Percentiles rank a stretch among this genome's conserved stretches.
phyloP scores from a whole-genome alignment of 1,140 invertebrate genomes.

The Vanessa tameamea region DNA sequence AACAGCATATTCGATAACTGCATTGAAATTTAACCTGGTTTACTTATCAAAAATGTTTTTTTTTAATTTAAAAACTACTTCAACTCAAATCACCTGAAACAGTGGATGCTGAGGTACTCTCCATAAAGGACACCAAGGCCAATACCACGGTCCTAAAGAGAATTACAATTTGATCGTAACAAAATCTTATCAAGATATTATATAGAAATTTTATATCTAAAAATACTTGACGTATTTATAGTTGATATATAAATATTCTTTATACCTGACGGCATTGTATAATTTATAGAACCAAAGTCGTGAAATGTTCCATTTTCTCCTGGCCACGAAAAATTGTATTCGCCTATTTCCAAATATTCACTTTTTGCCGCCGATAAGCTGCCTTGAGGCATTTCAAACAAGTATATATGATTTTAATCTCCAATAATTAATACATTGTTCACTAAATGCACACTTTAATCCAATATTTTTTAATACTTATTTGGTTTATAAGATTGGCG shows the following conservation, averaged over 20 bases:
- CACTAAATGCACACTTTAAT: constrained; percentile 13
- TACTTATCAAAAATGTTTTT: not conserved
- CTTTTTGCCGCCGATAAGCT: constrained; percentile 56
- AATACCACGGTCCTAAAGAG: constrained; percentile 81
- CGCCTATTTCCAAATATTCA: constrained; percentile 69
- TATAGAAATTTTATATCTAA: not conserved
- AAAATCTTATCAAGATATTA: not conserved
- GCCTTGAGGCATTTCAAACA: constrained; percentile 53
- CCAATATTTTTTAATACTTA: not conserved
- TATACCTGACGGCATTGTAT: constrained; percentile 74
- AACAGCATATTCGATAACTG: constrained; percentile 90
- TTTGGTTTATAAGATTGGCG: constrained; percentile 51
- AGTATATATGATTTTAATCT: too few relatives aligned
- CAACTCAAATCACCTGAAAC: constrained; percentile 71
- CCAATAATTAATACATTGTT: too few relatives aligned
- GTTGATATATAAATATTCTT: constrained; percentile 5
- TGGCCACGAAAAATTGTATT: constrained; percentile 77
- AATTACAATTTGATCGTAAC: constrained; percentile 7
- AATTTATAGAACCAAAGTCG: constrained; percentile 70
- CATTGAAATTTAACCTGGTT: constrained; percentile 35
- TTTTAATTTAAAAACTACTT: not conserved
- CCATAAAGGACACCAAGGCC: constrained; percentile 85
- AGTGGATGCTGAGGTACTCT: constrained; percentile 85
- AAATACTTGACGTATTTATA: not conserved
- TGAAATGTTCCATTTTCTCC: constrained; percentile 73